Percentiles rank a stretch among this genome's conserved stretches.
Conservation (phyloP, 2,113 vertebrate species). For the Stercorarius parasiticus region DNA sequence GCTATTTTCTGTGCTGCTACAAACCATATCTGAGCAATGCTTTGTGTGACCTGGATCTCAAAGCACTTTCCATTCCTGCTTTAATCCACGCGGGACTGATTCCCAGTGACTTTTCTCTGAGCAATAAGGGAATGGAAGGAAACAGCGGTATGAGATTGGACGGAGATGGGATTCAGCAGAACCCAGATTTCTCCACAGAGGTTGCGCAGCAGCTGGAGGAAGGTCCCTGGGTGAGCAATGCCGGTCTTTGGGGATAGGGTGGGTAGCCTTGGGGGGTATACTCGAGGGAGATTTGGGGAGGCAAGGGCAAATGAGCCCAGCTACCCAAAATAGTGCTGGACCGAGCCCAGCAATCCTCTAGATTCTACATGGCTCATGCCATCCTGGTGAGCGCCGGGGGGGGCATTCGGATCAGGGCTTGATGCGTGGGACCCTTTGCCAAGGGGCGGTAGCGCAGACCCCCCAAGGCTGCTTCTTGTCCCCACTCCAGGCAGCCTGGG, state of each 20-base stretch:
- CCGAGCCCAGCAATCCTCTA: background rate
- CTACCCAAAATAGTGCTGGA: fast-evolving
- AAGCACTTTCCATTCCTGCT: background rate
- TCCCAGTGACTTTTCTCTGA: background rate
- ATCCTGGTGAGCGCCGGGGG: fast-evolving
- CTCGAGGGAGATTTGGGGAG: background rate
- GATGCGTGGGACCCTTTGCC: background rate
- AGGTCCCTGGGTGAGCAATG: background rate
- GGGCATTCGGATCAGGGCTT: fast-evolving
- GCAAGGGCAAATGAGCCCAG: background rate
- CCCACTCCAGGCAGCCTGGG: background rate
- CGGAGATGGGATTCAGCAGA: fast-evolving
- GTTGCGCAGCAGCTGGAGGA: background rate
- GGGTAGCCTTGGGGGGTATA: background rate
- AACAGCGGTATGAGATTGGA: fast-evolving
- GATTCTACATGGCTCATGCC: fast-evolving
- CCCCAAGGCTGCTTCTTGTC: too few species aligned
- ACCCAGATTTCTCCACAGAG: fast-evolving
- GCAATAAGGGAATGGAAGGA: background rate
- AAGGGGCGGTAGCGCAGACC: fast-evolving
- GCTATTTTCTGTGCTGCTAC: background rate
- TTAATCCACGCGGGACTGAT: fast-evolving
- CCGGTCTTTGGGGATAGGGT: too few species aligned
- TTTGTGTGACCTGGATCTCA: background rate
- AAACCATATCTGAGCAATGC: background rate